Evolutionary conservation across 2,888 invertebrate species (phyloP), one percentile per base, ranked within the genome.

Genomic region (Carterocephalus palaemon): DNA sequence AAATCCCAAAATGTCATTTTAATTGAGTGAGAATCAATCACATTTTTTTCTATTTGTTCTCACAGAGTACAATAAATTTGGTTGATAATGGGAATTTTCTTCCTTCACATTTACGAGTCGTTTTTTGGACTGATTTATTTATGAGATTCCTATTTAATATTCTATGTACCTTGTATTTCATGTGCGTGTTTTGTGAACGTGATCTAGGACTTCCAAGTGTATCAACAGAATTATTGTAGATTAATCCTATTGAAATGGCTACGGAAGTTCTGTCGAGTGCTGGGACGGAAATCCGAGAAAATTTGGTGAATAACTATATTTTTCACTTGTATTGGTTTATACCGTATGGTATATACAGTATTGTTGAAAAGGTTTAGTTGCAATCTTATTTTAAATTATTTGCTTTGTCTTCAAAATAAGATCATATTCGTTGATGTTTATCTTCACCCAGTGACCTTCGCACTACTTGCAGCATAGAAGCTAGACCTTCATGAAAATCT

Each of bases 271-370:
- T 84, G 55, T 50, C 63, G 37, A 66, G 56, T 56, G 54, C 74
- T 42, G 72, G 69, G 31, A 64, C 55, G 41, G 76, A 79, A 66
- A 75, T 85, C 55, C 75, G 85, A 13, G 85, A 85, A 47, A 84
- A 85, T 68, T 75, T 85, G 79, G 85, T 85, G 75, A 70, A 49
- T 59, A 51, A 55, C 33, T 48, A 42, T 10, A n/a, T n/a, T n/a
- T n/a, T n/a, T 17, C 45, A 28, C 48, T 23, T 23, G 19, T 42
- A 17, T 36, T 45, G 1, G 17, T 16, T 9, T 29, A n/a, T n/a
- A n/a, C n/a, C n/a, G n/a, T 33, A 12, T 12, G 3, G 2, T 13
- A 28, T 17, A 31, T 42, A 13, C 16, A 12, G 17, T 4, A 15
- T 10, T 10, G 4, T 32, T 8, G 4, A 29, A 16, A 3, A 29